Evolutionary conservation across 2,888 invertebrate species (phyloP).

Genomic region (Baronia brevicornis): DNA sequence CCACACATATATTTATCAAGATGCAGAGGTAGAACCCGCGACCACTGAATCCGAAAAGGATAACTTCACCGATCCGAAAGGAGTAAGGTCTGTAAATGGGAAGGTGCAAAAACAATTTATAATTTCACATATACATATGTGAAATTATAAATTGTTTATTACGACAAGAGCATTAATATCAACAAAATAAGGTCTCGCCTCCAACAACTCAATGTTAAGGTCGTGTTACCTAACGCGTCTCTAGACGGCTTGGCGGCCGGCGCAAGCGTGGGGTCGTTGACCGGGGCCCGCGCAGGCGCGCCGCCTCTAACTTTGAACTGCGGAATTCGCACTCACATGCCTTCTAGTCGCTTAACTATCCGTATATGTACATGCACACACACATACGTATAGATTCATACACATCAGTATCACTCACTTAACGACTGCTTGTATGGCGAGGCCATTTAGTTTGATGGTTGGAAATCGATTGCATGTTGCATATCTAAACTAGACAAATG

Average conservation of each 20-base stretch:
- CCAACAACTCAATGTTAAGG: constrained; percentile 63
- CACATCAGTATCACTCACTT: not conserved
- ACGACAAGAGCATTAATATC: constrained; percentile 5
- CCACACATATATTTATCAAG: no score
- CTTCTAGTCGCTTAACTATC: constrained; percentile 32
- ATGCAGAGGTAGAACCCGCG: no score
- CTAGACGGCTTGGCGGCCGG: constrained; percentile 75
- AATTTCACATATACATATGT: not conserved
- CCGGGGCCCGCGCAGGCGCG: constrained; percentile 65
- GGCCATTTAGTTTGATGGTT: constrained; percentile 12
- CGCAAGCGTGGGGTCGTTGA: constrained; percentile 52
- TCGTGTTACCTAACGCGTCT: constrained; percentile 55
- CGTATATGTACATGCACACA: constrained; percentile 11
- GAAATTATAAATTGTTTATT: no score
- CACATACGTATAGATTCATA: constrained; percentile 5
- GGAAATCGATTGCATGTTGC: constrained; percentile 9
- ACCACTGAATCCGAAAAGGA: no score
- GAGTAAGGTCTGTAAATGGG: no score
- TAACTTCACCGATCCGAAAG: no score
- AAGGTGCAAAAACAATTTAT: constrained; percentile 1
- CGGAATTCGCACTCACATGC: constrained; percentile 46
- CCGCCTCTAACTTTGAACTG: constrained; percentile 30
- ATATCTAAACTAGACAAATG: constrained; percentile 8
- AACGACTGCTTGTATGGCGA: not conserved
- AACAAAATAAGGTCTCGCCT: constrained; percentile 21